Conservation (phyloP, 2,113 vertebrate genomes). For the Tetrao urogallus region DNA sequence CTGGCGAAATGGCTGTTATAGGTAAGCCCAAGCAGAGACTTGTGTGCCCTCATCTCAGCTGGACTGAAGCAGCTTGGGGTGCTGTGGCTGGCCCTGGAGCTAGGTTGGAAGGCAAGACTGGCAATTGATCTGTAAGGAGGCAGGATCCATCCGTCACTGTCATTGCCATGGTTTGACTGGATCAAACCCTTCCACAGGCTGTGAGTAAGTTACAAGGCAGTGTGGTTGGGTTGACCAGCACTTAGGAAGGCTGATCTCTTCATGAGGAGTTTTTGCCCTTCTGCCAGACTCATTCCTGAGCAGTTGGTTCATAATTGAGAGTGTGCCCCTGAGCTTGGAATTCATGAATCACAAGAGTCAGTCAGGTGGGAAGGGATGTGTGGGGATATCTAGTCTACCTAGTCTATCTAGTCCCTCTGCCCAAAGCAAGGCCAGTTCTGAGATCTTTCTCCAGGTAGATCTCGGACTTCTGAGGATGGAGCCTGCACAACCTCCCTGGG, state of each 20-base stretch:
- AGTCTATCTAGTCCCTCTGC: too few species aligned
- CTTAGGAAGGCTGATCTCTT: not conserved
- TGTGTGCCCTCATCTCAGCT: not conserved
- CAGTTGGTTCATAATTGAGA: not conserved
- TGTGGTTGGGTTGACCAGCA: not conserved
- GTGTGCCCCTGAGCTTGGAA: not conserved
- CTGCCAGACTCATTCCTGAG: not conserved
- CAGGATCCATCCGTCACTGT: not conserved
- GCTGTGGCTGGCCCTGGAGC: not conserved
- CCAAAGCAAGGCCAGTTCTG: too few species aligned
- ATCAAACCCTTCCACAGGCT: not conserved
- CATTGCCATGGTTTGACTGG: not conserved
- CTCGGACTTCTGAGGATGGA: not conserved
- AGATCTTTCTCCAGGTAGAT: not conserved
- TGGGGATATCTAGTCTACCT: not conserved
- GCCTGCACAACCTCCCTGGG: not conserved
- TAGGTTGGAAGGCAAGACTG: not conserved
- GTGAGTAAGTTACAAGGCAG: not conserved
- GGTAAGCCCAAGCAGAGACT: not conserved
- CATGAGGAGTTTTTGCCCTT: not conserved
- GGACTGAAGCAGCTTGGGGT: not conserved
- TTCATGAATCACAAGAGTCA: not conserved
- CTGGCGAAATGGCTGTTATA: accelerated
- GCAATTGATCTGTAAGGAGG: not conserved
- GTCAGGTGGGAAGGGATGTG: accelerated